Evolutionary conservation across 2,888 invertebrate genomes (phyloP), one percentile per base, ranked within the genome.

Genomic region (Agrochola litura): DNA sequence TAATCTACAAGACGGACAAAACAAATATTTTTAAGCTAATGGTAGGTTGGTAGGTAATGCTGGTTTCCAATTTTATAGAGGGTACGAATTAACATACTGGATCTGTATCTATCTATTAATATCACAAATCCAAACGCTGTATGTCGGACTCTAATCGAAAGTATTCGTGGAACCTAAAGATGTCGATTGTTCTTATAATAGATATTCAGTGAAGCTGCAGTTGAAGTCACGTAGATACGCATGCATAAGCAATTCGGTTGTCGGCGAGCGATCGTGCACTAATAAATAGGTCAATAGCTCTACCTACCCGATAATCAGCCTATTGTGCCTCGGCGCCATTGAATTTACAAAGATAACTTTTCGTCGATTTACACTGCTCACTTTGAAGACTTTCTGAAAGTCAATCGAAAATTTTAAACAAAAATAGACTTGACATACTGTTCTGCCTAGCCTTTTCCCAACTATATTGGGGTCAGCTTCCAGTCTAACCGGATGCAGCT

Each of bases 261-360:
- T 89, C 93, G 90, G 89, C 90, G 86, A 89, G 90, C 91, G 91
- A 90, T 93, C 94, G 94, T 95, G 94, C 93, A 90, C 92, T 90
- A 90, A 90, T 93, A 95, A 94, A 95, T 96, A 92, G 96, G 95
- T 94, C 95, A 95, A 95, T 94, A 94, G 93, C 92, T 94, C 84
- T 85, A 88, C 77, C 84, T 86, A 87, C 79, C 70, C 82, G 76
- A 86, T 85, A 88, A 84, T 83, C 81, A 79, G 71, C 66, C 78
- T 81, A 84, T 85, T 82, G 87, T 85, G 60, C 61, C 68, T 63
- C 78, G 60, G 43, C 79, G 75, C 79, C 82, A 84, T 84, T 77
- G 72, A 81, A 84, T 86, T 79, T 77, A 81, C 73, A 77, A 80
- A 82, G 73, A 69, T 72, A 83, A 81, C 77, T 82, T 82, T 80